Evolutionary conservation across 2,888 invertebrate genomes (phyloP).

Genomic region (Argynnis bischoffii): DNA sequence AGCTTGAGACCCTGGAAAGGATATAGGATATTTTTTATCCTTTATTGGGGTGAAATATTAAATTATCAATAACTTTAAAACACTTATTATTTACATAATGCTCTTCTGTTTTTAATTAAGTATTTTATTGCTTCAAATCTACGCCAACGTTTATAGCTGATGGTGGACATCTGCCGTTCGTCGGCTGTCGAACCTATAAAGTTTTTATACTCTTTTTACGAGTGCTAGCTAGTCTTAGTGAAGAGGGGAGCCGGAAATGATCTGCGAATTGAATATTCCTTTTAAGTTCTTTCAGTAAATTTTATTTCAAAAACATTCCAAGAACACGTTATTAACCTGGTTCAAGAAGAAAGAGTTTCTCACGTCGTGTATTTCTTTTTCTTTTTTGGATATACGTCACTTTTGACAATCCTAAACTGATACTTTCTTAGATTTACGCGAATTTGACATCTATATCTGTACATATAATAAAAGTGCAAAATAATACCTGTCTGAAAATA

Average conservation of each 20-base stretch:
- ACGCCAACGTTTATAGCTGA: slow-evolving; percentile 28
- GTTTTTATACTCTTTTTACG: slow-evolving; percentile 40
- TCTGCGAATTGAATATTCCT: slow-evolving; percentile 32
- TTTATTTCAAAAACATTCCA: slow-evolving; percentile 5
- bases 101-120: slow-evolving; percentile 1
- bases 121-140: slow-evolving; percentile 7
- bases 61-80: too few relatives aligned
- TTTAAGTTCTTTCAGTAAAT: background rate
- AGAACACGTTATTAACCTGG: background rate
- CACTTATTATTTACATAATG: background rate
- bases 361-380: too few relatives aligned
- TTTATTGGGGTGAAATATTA: too few relatives aligned
- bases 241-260: slow-evolving; percentile 29
- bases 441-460: too few relatives aligned
- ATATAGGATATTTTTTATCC: too few relatives aligned
- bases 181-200: slow-evolving; percentile 33
- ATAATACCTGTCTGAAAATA: too few relatives aligned
- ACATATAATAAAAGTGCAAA: too few relatives aligned
- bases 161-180: slow-evolving; percentile 30
- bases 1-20: too few relatives aligned
- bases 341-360: too few relatives aligned
- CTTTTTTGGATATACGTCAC: too few relatives aligned
- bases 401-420: too few relatives aligned
- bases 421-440: too few relatives aligned
- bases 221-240: slow-evolving; percentile 22